phyloP scores from a whole-genome alignment of 2,797 vertebrate species.

The Spheniscus humboldti region DNA sequence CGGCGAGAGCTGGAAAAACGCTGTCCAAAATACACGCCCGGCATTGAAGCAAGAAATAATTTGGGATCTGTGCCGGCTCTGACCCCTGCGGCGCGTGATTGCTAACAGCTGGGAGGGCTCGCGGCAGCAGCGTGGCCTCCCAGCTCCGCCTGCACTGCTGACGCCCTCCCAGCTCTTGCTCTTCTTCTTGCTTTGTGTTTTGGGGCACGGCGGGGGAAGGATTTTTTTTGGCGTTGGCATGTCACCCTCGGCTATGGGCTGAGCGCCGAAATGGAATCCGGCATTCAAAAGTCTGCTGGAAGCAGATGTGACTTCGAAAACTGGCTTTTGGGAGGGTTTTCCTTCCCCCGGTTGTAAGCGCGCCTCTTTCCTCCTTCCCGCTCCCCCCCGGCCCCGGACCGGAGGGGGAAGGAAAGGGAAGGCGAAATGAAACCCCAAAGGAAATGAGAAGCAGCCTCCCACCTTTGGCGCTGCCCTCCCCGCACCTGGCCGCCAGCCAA shows the following conservation, averaged over 20 bases:
- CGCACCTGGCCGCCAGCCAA: background rate
- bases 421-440: background rate
- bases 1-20: background rate
- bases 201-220: background rate
- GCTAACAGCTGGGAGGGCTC: slow-evolving; percentile 36
- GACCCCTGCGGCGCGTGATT: slow-evolving; percentile 35
- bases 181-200: background rate
- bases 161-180: background rate
- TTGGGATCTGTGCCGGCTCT: slow-evolving; percentile 17
- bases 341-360: background rate
- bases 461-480: background rate
- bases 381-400: background rate
- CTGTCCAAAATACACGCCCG: background rate
- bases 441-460: background rate
- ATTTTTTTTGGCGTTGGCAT: background rate
- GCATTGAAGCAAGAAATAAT: slow-evolving; percentile 6
- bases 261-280: background rate
- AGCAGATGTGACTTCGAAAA: background rate
- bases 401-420: background rate
- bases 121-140: background rate
- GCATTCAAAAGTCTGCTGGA: background rate
- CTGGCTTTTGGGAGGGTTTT: background rate
- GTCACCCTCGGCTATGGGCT: background rate
- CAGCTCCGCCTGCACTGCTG: background rate
- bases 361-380: background rate